A percentile compares a stretch with the other conserved stretches of the same genome.
phyloP scores from a whole-genome alignment of 2,797 vertebrate genomes.

The Pterois miles region DNA sequence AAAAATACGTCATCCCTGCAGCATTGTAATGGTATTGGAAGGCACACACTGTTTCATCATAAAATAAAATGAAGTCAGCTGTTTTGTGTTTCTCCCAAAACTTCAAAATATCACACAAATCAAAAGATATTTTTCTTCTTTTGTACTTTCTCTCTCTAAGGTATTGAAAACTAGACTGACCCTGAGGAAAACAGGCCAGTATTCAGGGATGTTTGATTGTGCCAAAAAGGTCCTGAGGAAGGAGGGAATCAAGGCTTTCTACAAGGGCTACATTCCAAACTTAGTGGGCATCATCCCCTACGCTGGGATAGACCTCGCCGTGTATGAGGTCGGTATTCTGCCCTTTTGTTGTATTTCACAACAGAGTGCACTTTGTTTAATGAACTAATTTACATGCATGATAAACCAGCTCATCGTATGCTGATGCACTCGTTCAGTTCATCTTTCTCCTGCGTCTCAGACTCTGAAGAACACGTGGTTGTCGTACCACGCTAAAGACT shows the following conservation, averaged over 20 bases:
- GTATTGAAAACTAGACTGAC: slow-evolving; percentile 97
- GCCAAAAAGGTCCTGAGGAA: slow-evolving; percentile 93
- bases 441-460: slow-evolving; percentile 69
- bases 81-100: neutral
- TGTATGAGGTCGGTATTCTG: slow-evolving; percentile 90
- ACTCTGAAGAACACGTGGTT: slow-evolving; percentile 93
- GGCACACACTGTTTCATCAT: too few species aligned
- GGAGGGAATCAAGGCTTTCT: slow-evolving; percentile 94
- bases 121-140: neutral
- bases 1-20: too few species aligned
- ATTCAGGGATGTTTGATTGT: slow-evolving; percentile 93
- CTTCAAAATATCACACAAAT: neutral
- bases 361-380: slow-evolving; percentile 33
- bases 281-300: slow-evolving; percentile 98
- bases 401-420: slow-evolving; percentile 3
- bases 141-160: slow-evolving; percentile 69
- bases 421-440: neutral
- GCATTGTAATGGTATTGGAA: too few species aligned
- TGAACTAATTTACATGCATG: neutral
- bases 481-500: slow-evolving; percentile 88
- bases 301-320: slow-evolving; percentile 95
- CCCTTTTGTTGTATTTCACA: slow-evolving; percentile 13
- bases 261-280: slow-evolving; percentile 97
- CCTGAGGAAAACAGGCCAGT: slow-evolving; percentile 95
- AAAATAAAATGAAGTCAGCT: neutral